Conservation (phyloP, 2,888 invertebrate species). For the Patella pellucida region DNA sequence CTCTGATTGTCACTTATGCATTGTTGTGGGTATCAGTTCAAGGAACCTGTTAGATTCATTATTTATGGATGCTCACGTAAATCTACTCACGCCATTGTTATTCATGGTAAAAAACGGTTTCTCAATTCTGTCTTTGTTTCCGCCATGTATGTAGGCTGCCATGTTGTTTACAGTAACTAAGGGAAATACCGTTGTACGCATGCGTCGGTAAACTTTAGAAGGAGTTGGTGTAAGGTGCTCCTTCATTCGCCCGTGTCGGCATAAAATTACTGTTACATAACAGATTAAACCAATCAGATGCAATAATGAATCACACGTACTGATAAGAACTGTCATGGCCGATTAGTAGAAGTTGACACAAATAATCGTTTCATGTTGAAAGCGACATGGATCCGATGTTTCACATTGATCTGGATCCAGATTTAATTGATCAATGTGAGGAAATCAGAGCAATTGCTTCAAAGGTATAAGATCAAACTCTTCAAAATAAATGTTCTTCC, state of each 20-base stretch:
- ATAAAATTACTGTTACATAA: background rate
- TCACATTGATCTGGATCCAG: constrained; percentile 19
- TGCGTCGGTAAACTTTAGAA: constrained; percentile 28
- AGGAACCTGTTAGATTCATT: background rate
- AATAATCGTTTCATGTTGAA: constrained; percentile 16
- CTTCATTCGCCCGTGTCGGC: constrained; percentile 36
- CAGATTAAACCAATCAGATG: constrained; percentile 37
- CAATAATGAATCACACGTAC: background rate
- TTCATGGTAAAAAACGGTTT: background rate
- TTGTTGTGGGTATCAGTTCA: too few relatives aligned
- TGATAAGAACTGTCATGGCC: constrained; percentile 7
- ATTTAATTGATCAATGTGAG: constrained; percentile 39
- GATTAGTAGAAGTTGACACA: constrained; percentile 23
- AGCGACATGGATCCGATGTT: background rate
- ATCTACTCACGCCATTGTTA: constrained; percentile 2
- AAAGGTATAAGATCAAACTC: constrained; percentile 35
- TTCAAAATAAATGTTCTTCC: too few relatives aligned
- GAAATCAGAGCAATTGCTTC: constrained; percentile 45
- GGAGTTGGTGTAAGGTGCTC: constrained; percentile 14
- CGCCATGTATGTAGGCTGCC: constrained; percentile 35
- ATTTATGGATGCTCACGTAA: background rate
- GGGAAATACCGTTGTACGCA: constrained; percentile 24
- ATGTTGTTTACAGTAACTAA: constrained; percentile 48
- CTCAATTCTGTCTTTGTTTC: background rate
- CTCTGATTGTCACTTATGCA: too few relatives aligned